phyloP scores from a whole-genome alignment of 2,888 invertebrate species.

The Cheilosia impressa region DNA sequence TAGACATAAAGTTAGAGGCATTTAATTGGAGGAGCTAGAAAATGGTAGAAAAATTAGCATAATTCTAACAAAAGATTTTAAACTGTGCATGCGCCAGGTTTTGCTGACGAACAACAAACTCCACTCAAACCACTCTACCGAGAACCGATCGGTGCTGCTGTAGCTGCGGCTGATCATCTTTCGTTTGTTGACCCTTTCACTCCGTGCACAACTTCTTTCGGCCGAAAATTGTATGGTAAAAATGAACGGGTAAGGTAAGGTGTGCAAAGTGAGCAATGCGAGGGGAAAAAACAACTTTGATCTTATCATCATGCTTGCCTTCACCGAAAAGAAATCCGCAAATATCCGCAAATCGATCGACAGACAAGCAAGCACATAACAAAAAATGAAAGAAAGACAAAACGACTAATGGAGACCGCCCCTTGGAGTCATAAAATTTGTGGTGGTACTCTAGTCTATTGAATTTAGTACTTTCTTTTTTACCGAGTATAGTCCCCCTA shows the following conservation, averaged over 20 bases:
- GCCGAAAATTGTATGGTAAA: conserved; percentile 23
- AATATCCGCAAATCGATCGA: conserved; percentile 36
- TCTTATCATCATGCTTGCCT: conserved; percentile 43
- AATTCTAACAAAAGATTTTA: conserved; percentile 46
- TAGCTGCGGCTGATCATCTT: conserved; percentile 39
- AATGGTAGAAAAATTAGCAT: conserved; percentile 57
- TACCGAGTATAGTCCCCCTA: conserved; percentile 3
- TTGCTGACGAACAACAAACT: conserved; percentile 29
- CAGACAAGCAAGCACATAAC: not conserved
- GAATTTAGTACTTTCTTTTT: conserved; percentile 34
- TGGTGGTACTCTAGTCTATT: not conserved
- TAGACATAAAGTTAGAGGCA: not conserved
- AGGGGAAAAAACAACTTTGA: conserved; percentile 19
- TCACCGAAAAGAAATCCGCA: conserved; percentile 38
- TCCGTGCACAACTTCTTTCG: conserved; percentile 23
- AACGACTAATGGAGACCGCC: conserved; percentile 15
- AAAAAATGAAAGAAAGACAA: conserved; percentile 2
- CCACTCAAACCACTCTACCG: conserved; percentile 12
- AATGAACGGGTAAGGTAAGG: not conserved
- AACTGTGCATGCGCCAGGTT: not conserved
- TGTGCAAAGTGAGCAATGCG: conserved; percentile 11
- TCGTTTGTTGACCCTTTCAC: conserved; percentile 72
- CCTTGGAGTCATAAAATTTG: not conserved
- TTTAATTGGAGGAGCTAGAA: conserved; percentile 19
- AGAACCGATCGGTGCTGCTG: conserved; percentile 15